A percentile compares a stretch with the other conserved stretches of the same genome.
These are phyloP conservation scores for Ophraella communa DNA, from an alignment of 2,888 invertebrate species.

Conservation along the genomic window DNA sequence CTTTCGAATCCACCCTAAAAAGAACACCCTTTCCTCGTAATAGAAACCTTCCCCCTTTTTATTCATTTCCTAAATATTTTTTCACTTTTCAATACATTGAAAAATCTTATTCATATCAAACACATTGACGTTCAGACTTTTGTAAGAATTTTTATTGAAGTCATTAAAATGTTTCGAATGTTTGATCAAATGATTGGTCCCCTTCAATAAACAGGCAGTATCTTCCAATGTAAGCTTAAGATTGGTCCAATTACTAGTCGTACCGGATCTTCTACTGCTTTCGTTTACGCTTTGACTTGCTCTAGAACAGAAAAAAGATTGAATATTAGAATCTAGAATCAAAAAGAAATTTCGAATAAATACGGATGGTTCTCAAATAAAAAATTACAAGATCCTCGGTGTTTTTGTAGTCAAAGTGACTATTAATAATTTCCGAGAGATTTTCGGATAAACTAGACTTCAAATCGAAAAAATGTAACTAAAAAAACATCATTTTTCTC, in stretches of 20 bases:
- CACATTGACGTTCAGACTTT: slow-evolving; percentile 39
- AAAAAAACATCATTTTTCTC: too few species aligned
- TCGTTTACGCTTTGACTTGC: slow-evolving; percentile 52
- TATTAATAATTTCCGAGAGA: too few species aligned
- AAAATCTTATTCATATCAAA: slow-evolving; percentile 45
- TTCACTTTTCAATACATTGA: slow-evolving; percentile 19
- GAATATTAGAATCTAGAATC: too few species aligned
- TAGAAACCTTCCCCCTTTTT: too few species aligned
- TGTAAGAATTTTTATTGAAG: slow-evolving; percentile 45
- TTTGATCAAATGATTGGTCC: slow-evolving; percentile 46
- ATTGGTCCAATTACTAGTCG: slow-evolving; percentile 27
- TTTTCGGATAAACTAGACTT: too few species aligned
- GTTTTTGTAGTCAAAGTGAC: too few species aligned
- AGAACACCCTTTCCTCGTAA: too few species aligned
- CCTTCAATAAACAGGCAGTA: slow-evolving; percentile 63
- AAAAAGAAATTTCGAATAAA: neutral
- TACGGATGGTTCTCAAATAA: neutral
- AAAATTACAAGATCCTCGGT: slow-evolving; percentile 4
- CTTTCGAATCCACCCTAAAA: too few species aligned
- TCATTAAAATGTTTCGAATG: slow-evolving; percentile 30
- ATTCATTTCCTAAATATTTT: too few species aligned
- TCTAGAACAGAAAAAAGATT: slow-evolving; percentile 50
- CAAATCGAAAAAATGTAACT: too few species aligned
- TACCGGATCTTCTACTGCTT: slow-evolving; percentile 43
- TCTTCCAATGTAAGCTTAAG: slow-evolving; percentile 62